phyloP scores from a whole-genome alignment of 2,888 invertebrate species.

The Pachymerium ferrugineum region DNA sequence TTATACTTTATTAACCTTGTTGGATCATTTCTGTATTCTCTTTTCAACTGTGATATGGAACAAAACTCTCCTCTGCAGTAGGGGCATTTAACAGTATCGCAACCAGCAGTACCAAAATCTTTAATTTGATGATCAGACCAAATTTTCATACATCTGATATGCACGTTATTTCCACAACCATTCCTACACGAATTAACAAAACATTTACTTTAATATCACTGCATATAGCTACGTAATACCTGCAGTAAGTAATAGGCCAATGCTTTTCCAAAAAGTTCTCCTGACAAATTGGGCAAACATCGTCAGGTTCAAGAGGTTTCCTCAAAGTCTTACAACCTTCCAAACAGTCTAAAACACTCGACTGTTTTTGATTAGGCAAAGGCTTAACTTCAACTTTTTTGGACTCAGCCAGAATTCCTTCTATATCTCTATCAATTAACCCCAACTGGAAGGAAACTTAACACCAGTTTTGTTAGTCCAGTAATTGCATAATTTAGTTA shows the following conservation, averaged over 20 bases:
- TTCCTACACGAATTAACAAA: neutral
- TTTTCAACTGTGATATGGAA: neutral
- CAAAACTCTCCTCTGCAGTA: slow-evolving; percentile 29
- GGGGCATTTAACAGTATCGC: slow-evolving; percentile 7
- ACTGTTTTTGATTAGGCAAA: neutral
- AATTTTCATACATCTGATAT: slow-evolving; percentile 28
- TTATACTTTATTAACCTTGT: neutral
- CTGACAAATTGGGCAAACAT: slow-evolving; percentile 33
- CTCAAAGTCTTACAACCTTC: neutral
- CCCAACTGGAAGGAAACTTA: slow-evolving; percentile 28
- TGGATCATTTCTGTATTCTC: slow-evolving; percentile 17
- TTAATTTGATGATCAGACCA: slow-evolving; percentile 32
- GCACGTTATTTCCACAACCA: slow-evolving; percentile 32
- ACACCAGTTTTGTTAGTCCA: too few species aligned
- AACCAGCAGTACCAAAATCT: neutral
- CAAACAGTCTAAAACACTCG: neutral
- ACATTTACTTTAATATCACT: neutral
- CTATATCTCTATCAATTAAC: slow-evolving; percentile 4
- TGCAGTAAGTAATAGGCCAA: slow-evolving; percentile 31
- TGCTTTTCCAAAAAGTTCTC: slow-evolving; percentile 30
- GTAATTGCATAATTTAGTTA: neutral
- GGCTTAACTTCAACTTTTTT: neutral
- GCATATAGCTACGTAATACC: neutral
- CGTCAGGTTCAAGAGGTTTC: neutral
- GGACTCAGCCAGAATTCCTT: neutral